Evolutionary conservation across 2,113 vertebrate genomes (phyloP), one percentile per base, ranked within the genome.

Genomic region (Rhinoptilus africanus): DNA sequence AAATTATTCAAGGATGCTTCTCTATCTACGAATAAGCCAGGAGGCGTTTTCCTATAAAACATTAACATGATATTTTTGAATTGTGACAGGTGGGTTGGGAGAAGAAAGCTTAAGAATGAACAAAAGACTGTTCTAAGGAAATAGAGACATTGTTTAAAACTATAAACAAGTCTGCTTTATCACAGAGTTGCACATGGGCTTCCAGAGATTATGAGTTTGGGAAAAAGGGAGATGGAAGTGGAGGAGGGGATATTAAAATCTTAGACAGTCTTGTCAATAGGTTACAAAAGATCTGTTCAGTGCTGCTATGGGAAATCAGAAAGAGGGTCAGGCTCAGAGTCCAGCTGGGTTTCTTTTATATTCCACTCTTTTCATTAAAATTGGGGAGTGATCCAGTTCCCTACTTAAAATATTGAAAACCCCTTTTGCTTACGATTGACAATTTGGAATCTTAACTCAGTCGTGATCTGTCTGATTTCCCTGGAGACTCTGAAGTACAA

Each of bases 1-100:
- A 96, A 98, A 98, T 98, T 97, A 98, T 98, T 98, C 93, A 98
- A 78, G 57, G 77, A 48, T 93, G 54, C n/a, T 84, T 72, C 91
- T 89, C 53, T 97, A 97, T 95, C 84, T 92, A 73, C 53, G 80
- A 95, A 94, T 90, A 60, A 91, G 73, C 69, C 81, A 71, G 77
- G 91, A 89, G 50, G 35, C 77, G 35, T 76, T 76, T 93, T 51
- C 67, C 95, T 95, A 96, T 98, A 91, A 98, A 98, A 96, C 93
- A 97, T 97, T 97, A 97, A 96, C 89, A 50, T 92, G 96, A 93
- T 73, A 88, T 96, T 96, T 98, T 93, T 92, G 92, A 94, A 88
- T 92, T 97, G 89, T 94, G 94, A 94, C 18, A 37, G 92, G 91
- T 96, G 71, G 10, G 71, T 93, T 90, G 85, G 90, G 88, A 97